Base-by-base conservation (phyloP, 2,113 vertebrate genomes). In the Morone chrysops region DNA sequence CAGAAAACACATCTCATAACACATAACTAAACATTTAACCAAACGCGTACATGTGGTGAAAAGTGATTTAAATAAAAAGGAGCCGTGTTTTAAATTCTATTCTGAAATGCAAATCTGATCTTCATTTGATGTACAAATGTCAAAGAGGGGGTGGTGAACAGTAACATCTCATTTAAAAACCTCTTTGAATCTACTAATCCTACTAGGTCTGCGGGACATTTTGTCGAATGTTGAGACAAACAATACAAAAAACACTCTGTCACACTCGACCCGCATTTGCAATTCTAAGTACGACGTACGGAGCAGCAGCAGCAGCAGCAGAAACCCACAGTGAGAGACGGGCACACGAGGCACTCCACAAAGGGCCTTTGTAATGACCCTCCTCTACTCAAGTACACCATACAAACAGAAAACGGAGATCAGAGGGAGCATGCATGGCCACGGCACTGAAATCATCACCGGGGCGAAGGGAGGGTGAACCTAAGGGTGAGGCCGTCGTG, bases 241-340 rank as follows among this genome's bases (percentile, higher is more conserved):
- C 87, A 89, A 92, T 86, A 92, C 90, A 93, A 88, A 87, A 92
- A 90, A 18, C 84, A 80, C 89, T 90, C 88, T 93, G 94, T 93
- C 79, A 75, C 89, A 67, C 90, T 92, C 70, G 0, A 81, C 45
- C 18, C 25, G 59, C 87, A 94, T 94, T 94, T 93, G 94, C 94
- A 94, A 94, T 92, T 91, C 91, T 86, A 93, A 93, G 67, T 45
- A 90, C 61, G 68, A 82, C 51, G 70, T 78, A 89, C 85, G 92
- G 87, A 90, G 86, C 91, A 77, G 59, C 89, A 85, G 71, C 91
- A 90, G 86, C 91, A 77, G 59, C 89, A 85, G 71, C 91, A 93
- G 87, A 91, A 92, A 67, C 92, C 91, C 92, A 91, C 92, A 89
- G 86, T 81, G 86, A 60, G 82, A 78, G 87, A 80, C 86, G 69